Evolutionary conservation across 2,888 invertebrate species (phyloP), one percentile per base, ranked within the genome.

Genomic region (Listrodromus nycthemerus): DNA sequence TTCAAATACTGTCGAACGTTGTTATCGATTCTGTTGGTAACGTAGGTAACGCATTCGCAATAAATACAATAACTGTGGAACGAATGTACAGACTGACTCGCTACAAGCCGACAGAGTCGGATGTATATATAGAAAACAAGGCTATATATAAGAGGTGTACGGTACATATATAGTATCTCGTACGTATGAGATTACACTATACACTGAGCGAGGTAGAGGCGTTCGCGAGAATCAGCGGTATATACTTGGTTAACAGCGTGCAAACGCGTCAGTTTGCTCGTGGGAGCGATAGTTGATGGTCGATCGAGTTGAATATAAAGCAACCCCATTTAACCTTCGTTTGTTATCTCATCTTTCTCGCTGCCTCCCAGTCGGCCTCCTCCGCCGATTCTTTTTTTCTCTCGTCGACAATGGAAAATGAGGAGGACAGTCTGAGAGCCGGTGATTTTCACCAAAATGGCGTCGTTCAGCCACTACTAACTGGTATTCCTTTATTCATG

Each of bases 391-490:
- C 63, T 65, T 69, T 27, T n/a, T 45, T 16, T 50, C n/a, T 67
- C 65, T 63, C 71, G 21, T 10, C 69, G 80, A 83, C 77, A 66
- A 83, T 78, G 83, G 83, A 80, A 67, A 83, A 65, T 58, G 81
- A 83, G 58, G 76, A 81, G n/a, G 83, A 74, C 73, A 82, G 71
- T 1, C 58, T 70, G 67, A 82, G 88, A 16, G 90, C 91, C 88
- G 91, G 91, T 84, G 87, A 95, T 94, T 94, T 95, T 88, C 94
- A 95, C 75, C 96, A 97, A 93, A 97, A 97, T 94, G 96, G 96
- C 89, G 96, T 98, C 91, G 97, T 98, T 87, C 98, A 98, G 94
- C 98, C 98, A 74, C 95, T 98, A 84, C 95, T 98, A 85, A 98
- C 98, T 94, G 98, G 98, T 98, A 94, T 83, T 80, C 52, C 1